Percentiles rank a stretch among this genome's conserved stretches.
Conservation (phyloP, 1,140 invertebrate genomes). For the Micrasema minimum region DNA sequence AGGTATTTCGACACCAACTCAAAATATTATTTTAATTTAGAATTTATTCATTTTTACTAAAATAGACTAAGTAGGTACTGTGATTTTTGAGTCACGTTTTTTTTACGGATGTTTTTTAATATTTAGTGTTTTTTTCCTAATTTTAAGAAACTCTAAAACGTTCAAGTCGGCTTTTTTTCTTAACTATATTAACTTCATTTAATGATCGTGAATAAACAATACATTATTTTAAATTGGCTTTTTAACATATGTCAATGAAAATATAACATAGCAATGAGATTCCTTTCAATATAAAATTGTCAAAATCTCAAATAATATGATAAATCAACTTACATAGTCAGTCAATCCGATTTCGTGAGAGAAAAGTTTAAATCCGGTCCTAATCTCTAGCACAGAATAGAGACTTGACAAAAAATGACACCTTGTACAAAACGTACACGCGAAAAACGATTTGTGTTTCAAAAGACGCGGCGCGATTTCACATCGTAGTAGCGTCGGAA, state of each 20-base stretch:
- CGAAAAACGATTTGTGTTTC: slow-evolving; percentile 27
- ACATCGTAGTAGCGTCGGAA: slow-evolving; percentile 28
- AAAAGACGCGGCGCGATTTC: slow-evolving; percentile 35
- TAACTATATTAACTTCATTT: no score
- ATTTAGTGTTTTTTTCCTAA: no score
- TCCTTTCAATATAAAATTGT: slow-evolving; percentile 4
- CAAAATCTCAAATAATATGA: not conserved
- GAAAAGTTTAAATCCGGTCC: slow-evolving; percentile 36
- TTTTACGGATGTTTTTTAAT: no score
- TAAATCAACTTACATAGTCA: slow-evolving; percentile 38
- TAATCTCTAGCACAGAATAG: slow-evolving; percentile 27
- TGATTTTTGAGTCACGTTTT: no score
- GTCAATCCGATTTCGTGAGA: slow-evolving; percentile 39
- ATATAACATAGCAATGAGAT: slow-evolving; percentile 24
- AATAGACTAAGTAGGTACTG: no score
- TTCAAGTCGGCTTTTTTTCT: no score
- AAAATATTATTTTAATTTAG: no score
- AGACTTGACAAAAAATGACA: slow-evolving; percentile 22
- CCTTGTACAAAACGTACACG: slow-evolving; percentile 33
- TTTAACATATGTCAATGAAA: slow-evolving; percentile 26
- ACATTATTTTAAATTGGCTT: slow-evolving; percentile 26
- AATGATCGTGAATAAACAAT: no score
- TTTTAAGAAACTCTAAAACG: no score
- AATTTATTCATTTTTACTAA: no score
- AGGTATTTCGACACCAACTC: no score